Evolutionary conservation across 2,888 invertebrate genomes (phyloP), one percentile per base, ranked within the genome.

Genomic region (Augochlorella aurata): DNA sequence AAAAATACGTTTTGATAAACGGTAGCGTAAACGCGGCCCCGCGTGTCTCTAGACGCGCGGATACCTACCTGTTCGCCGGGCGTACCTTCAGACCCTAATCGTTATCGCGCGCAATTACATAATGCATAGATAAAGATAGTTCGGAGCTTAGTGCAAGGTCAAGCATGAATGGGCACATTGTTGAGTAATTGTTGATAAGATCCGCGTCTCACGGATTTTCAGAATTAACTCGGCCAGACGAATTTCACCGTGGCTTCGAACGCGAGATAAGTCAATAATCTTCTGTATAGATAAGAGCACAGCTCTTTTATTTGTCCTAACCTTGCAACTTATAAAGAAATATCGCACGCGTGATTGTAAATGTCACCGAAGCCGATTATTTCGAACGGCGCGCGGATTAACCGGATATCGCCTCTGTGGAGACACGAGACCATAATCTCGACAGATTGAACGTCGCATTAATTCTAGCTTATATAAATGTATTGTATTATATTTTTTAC

Each of bases 1-100:
- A 74, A 70, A 79, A 74, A 58, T 70, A 66, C 54, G 1, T 49
- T 50, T 52, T 49, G 77, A 80, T 69, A 79, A 73, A 18, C 58
- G 45, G 16, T 38, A 24, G 10, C 0, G 8, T 24, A n/a, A 68
- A 38, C 18, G 18, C 49, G 69, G 65, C n/a, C 14, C 18, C 7
- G 5, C 38, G 5, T 24, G 2, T 14, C 2, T 24, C 0, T 0
- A n/a, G 9, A n/a, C 12, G 18, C 16, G 18, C 18, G 2, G 5
- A 44, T 73, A 3, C 54, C 1, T 66, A 61, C 38, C 65, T 8
- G 12, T 7, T 18, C 12, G 45, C 21, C 8, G 12, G 21, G 16
- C 67, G 52, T 44, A 47, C 29, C 24, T 44, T 58, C n/a, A 14
- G 16, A 16, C n/a, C 10, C 44, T 58, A 9, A 29, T 12, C 7